A percentile compares a stretch with the other conserved stretches of the same genome.
These are phyloP conservation scores for Drosophila biarmipes DNA, from an alignment of 1,140 invertebrate genomes.

Conservation along the genomic window DNA sequence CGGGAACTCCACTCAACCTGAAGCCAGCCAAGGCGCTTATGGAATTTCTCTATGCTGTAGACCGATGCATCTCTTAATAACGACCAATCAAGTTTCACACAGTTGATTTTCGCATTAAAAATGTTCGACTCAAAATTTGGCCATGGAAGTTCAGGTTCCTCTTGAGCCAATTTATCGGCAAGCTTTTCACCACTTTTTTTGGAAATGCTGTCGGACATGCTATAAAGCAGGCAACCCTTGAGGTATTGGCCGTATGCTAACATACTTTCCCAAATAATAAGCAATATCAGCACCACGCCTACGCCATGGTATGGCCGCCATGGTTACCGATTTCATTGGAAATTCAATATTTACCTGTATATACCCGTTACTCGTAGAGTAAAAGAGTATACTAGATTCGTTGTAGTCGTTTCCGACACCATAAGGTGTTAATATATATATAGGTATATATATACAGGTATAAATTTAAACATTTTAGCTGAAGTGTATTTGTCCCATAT, in stretches of 20 bases:
- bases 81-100: slow-evolving; percentile 64
- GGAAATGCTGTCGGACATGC: not conserved
- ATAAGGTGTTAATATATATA: too few species aligned
- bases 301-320: not conserved
- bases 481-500: too few species aligned
- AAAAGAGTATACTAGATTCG: too few species aligned
- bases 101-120: slow-evolving; percentile 54
- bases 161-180: slow-evolving; percentile 13
- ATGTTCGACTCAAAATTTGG: slow-evolving; percentile 51
- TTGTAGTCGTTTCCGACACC: too few species aligned
- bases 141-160: slow-evolving; percentile 20
- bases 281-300: not conserved
- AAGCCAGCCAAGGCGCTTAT: slow-evolving; percentile 62
- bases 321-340: slow-evolving; percentile 21
- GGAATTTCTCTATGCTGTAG: slow-evolving; percentile 68
- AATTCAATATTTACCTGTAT: not conserved
- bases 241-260: not conserved
- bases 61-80: slow-evolving; percentile 33
- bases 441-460: too few species aligned
- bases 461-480: too few species aligned
- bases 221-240: not conserved
- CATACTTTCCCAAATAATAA: not conserved
- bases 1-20: slow-evolving; percentile 63
- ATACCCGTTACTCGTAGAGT: too few species aligned
- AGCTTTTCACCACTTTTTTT: slow-evolving; percentile 30